Evolutionary conservation across 2,888 invertebrate species (phyloP).

Genomic region (Resseliella maxima): DNA sequence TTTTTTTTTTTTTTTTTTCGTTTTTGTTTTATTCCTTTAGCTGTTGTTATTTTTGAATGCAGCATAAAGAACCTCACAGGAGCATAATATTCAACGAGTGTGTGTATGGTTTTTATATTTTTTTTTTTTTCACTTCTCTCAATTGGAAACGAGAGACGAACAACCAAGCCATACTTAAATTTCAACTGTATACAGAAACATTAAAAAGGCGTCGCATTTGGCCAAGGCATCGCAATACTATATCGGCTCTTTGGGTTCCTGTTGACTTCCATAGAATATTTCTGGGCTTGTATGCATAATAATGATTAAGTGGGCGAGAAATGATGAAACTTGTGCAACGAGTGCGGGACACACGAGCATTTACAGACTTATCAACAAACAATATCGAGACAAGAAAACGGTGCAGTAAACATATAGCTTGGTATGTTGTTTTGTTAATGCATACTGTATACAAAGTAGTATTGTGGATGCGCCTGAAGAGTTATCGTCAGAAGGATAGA

Average conservation of each 20-base stretch:
- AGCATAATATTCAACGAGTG: constrained; percentile 6
- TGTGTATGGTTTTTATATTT: not conserved
- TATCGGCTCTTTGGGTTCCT: not conserved
- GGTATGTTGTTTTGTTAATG: not conserved
- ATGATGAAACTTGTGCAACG: constrained; percentile 37
- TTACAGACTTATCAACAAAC: constrained; percentile 53
- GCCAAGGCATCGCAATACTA: constrained; percentile 46
- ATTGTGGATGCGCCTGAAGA: constrained; percentile 20
- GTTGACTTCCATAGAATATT: not conserved
- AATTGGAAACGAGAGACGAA: not conserved
- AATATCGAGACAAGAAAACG: constrained; percentile 53
- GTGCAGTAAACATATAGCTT: not conserved
- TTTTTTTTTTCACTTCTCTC: too few species aligned
- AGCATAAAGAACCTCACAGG: constrained; percentile 3
- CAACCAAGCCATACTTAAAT: too few species aligned
- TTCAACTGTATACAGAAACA: too few species aligned
- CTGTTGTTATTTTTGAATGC: not conserved
- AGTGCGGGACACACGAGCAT: constrained; percentile 1
- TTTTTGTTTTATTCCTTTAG: not conserved
- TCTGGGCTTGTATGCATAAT: not conserved
- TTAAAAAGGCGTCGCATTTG: too few species aligned
- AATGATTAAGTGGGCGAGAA: constrained; percentile 52
- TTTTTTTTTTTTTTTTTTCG: not conserved
- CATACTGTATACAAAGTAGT: not conserved
- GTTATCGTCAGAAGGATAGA: too few species aligned